A percentile compares a stretch with the other conserved stretches of the same genome.
These are phyloP conservation scores for Tamandua tetradactyla DNA, from an alignment of 2,797 vertebrate species.

Conservation along the genomic window DNA sequence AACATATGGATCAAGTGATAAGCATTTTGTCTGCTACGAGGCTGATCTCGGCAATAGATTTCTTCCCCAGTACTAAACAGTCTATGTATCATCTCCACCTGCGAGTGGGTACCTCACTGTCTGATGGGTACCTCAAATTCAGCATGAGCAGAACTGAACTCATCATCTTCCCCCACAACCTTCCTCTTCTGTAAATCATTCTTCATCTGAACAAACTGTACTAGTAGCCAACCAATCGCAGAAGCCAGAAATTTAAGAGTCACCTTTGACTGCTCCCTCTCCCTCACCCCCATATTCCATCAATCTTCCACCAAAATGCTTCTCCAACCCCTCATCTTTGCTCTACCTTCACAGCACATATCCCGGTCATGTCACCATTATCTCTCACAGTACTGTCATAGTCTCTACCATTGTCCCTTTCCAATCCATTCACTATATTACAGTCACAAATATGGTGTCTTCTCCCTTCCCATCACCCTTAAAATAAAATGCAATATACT, in stretches of 20 bases:
- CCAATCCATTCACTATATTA: background rate
- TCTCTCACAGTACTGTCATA: background rate
- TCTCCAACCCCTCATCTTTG: background rate
- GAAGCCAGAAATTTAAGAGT: background rate
- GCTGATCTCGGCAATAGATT: background rate
- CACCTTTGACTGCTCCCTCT: background rate
- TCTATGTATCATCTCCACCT: background rate
- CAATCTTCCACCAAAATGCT: background rate
- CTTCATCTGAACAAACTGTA: constrained; percentile 12
- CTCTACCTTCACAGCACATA: background rate
- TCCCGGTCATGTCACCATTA: background rate
- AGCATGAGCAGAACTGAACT: background rate
- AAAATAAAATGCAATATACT: background rate
- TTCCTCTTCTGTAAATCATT: background rate
- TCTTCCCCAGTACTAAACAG: background rate
- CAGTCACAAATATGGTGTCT: background rate
- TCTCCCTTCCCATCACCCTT: background rate
- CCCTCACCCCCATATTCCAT: background rate
- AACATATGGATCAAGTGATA: background rate
- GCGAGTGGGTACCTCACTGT: no score
- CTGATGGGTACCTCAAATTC: background rate
- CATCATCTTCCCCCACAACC: background rate
- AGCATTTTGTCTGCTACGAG: background rate
- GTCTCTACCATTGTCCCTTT: background rate
- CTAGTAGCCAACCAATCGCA: background rate